Conservation (phyloP, 2,797 vertebrate species). For the Champsocephalus esox region DNA sequence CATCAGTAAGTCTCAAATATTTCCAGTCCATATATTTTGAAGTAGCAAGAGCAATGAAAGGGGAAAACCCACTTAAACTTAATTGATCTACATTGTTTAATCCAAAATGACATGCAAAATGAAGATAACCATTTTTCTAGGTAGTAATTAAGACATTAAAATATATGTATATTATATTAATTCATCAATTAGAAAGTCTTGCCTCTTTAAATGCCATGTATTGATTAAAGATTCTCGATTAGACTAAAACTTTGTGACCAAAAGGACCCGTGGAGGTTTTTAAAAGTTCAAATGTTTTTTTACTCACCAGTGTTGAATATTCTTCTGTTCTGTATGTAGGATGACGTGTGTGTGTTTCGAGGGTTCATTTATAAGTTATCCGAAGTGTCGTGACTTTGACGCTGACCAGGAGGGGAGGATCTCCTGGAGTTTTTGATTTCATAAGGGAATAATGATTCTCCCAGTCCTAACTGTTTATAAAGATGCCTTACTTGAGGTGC, state of each 20-base stretch:
- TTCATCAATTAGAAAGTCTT: not conserved
- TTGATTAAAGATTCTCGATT: not conserved
- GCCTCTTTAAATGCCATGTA: not conserved
- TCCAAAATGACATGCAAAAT: not conserved
- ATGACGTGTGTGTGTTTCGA: not conserved
- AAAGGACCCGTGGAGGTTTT: constrained; percentile 4
- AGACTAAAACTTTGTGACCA: not conserved
- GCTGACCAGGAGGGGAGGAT: constrained; percentile 64
- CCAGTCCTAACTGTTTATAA: not conserved
- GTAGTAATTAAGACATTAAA: not conserved
- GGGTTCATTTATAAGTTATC: constrained; percentile 69
- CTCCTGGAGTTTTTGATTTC: constrained; percentile 40
- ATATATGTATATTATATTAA: not conserved
- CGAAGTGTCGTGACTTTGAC: constrained; percentile 50
- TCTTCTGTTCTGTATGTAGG: constrained; percentile 10
- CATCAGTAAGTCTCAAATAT: not conserved
- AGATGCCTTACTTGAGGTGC: not conserved
- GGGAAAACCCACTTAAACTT: not conserved
- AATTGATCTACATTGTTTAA: not conserved
- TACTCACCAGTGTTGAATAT: constrained; percentile 58
- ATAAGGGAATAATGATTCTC: not conserved
- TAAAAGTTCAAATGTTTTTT: not conserved
- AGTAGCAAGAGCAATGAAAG: not conserved
- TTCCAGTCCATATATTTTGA: not conserved
- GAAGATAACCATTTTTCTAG: not conserved